Base-by-base conservation (phyloP, 2,888 invertebrate species). In the Rhagonycha fulva region DNA sequence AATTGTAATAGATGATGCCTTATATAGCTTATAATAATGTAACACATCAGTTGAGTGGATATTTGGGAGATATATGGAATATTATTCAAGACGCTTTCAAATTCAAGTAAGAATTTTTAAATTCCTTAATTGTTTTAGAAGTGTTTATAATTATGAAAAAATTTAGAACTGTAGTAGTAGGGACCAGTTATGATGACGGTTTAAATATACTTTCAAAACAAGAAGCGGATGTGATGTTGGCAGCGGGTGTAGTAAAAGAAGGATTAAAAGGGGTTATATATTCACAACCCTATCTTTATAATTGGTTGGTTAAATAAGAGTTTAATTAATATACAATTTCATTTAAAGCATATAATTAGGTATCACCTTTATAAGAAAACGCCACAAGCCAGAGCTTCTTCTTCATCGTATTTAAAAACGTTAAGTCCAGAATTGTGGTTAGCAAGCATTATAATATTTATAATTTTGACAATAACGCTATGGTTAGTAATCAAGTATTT, bases 31-130 rank as follows among this genome's bases (percentile, higher is more conserved):
- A 82, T n/a, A 78, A 80, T n/a, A 81, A 84, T 30, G 78, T 79
- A 76, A 82, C 84, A 14, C 82, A 82, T 3, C 76, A 70, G 32
- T 78, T 88, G 10, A 85, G 85, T 14, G 89, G 89, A 68, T 88
- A 85, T 79, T 82, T 89, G 14, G 89, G 89, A 2, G 87, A 88
- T 68, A 83, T 85, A 26, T 89, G 89, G 89, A 84, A 82, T 11
- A 86, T 84, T 68, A 80, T 89, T 9, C 84, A 87, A 74, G 81
- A 86, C 11, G 76, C 82, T 19, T 78, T 87, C 4, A 83, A 86
- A 77, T 88, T 89, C 81, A 87, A 83, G 89, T 88, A 82, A 82
- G 81, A 24, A 26, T 72, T 66, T 26, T 62, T 60, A 47, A 47
- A 47, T 47, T n/a, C 2, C 5, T 26, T n/a, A 5, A n/a, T 62